Percentiles rank a stretch among this genome's conserved stretches.
Conservation (phyloP, 2,888 invertebrate genomes). For the Drosophila silvestris region DNA sequence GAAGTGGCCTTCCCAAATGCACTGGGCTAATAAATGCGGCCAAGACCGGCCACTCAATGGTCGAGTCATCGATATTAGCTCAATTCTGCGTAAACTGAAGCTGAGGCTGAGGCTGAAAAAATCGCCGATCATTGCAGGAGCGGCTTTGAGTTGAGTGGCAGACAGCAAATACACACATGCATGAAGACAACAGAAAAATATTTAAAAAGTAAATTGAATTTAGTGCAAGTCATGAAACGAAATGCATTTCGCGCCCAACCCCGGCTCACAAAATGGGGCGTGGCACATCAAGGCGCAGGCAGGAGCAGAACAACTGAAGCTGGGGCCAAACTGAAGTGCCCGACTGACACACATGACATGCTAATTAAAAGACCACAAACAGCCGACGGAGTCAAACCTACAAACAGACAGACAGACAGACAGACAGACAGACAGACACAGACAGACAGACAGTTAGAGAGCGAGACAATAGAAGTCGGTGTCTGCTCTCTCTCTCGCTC, state of each 20-base stretch:
- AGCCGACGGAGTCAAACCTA: constrained; percentile 60
- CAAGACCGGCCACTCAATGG: constrained; percentile 72
- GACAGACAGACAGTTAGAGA: constrained; percentile 3
- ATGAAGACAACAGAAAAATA: constrained; percentile 56
- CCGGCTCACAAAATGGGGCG: constrained; percentile 37
- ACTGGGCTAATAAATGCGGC: constrained; percentile 74
- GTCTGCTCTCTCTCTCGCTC: constrained; percentile 2
- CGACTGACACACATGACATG: constrained; percentile 82
- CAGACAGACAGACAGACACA: constrained; percentile 10
- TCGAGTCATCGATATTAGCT: constrained; percentile 80
- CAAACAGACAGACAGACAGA: constrained; percentile 7
- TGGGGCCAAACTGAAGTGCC: constrained; percentile 62
- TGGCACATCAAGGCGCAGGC: constrained; percentile 51
- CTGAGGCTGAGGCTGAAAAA: constrained; percentile 33
- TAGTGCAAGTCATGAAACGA: constrained; percentile 78
- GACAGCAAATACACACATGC: constrained; percentile 50
- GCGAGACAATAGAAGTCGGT: constrained; percentile 36
- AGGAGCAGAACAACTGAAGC: constrained; percentile 35
- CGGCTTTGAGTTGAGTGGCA: constrained; percentile 74
- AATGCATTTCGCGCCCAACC: constrained; percentile 69
- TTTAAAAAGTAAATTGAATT: constrained; percentile 79
- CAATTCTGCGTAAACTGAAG: constrained; percentile 72
- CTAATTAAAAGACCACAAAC: constrained; percentile 83
- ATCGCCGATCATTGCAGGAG: constrained; percentile 78
- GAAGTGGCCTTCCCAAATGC: constrained; percentile 68